Evolutionary conservation across 2,888 invertebrate genomes (phyloP).

Genomic region (Palloptera scutellata): DNA sequence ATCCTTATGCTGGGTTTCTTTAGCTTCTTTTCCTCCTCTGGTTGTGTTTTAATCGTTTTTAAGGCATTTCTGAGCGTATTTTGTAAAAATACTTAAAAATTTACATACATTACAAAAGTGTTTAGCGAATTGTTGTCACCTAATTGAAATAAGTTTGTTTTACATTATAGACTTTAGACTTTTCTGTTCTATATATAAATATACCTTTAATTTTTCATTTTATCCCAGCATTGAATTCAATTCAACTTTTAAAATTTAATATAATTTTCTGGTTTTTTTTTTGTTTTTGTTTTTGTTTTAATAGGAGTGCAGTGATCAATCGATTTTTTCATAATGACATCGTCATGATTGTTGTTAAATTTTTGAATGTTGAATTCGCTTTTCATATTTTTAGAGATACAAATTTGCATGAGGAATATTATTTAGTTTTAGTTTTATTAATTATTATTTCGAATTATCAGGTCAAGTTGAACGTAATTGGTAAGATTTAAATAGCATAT

Average conservation of each 20-base stretch:
- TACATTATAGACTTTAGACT: no score
- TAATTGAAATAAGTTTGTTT: no score
- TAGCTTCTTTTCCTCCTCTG: no score
- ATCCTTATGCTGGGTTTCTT: no score
- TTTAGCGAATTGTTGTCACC: no score
- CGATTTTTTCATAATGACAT: slow-evolving; percentile 42
- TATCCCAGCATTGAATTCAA: no score
- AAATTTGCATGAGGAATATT: background rate
- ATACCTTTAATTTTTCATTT: no score
- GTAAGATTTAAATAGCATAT: background rate
- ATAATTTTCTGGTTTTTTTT: slow-evolving; percentile 2
- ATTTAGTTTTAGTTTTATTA: background rate
- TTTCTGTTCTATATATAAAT: no score
- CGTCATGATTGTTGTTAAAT: slow-evolving; percentile 8
- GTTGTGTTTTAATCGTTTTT: no score
- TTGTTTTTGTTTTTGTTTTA: slow-evolving; percentile 10
- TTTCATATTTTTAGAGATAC: background rate
- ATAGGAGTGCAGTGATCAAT: slow-evolving; percentile 51
- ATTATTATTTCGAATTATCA: background rate
- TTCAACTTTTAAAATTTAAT: background rate
- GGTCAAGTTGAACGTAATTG: background rate
- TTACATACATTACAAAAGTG: no score
- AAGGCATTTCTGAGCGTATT: no score
- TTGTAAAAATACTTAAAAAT: no score
- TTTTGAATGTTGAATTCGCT: slow-evolving; percentile 2